phyloP scores from a whole-genome alignment of 2,888 invertebrate species.

The Melinopterus prodromus region DNA sequence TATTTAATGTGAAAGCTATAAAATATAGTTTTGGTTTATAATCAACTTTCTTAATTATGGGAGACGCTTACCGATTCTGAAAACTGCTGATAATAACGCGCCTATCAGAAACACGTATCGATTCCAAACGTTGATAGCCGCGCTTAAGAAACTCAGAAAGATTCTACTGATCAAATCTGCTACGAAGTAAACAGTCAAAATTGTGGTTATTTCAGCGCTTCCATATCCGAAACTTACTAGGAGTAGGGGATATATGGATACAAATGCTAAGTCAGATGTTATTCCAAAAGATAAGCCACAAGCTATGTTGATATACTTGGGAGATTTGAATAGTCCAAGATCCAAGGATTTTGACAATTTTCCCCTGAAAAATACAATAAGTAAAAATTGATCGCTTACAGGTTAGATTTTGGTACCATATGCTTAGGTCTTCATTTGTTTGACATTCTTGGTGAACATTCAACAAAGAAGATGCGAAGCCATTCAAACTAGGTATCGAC shows the following conservation, averaged over 20 bases:
- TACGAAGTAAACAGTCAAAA: conserved; percentile 74
- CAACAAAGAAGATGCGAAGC: conserved; percentile 33
- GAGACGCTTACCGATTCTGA: conserved; percentile 69
- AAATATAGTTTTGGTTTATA: neutral
- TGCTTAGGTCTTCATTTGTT: neutral
- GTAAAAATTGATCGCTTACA: neutral
- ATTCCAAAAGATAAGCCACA: conserved; percentile 74
- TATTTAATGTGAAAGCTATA: conserved; percentile 65
- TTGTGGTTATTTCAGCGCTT: conserved; percentile 68
- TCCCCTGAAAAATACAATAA: conserved; percentile 55
- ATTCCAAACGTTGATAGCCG: conserved; percentile 68
- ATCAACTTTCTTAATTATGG: neutral
- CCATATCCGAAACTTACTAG: conserved; percentile 67
- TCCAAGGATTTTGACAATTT: conserved; percentile 69
- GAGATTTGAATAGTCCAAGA: conserved; percentile 69
- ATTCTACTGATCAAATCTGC: conserved; percentile 74
- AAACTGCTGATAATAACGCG: conserved; percentile 69
- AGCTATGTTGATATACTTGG: conserved; percentile 72
- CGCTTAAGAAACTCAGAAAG: conserved; percentile 68
- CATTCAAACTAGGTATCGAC: conserved; percentile 35
- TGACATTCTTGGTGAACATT: conserved; percentile 28
- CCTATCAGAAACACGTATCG: conserved; percentile 72
- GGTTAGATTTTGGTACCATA: neutral
- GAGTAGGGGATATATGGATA: conserved; percentile 72
- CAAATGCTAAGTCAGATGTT: conserved; percentile 75